Conservation (phyloP, 2,113 vertebrate genomes). For the Varanus komodoensis region DNA sequence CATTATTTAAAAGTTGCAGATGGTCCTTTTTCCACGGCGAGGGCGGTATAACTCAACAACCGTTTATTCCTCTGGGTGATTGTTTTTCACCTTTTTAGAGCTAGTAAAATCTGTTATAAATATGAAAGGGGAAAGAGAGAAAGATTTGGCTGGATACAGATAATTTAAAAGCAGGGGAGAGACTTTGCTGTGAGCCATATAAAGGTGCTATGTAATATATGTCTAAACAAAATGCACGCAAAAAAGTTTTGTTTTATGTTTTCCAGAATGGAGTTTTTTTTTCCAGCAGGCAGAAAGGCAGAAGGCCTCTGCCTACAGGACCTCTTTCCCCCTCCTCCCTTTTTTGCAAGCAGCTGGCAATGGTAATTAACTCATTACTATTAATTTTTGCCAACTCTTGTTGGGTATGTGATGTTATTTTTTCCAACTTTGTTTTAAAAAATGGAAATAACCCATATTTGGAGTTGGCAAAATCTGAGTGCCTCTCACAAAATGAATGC, state of each 20-base stretch:
- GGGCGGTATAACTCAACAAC: conserved; percentile 62
- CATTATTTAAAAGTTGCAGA: conserved; percentile 59
- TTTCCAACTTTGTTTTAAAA: conserved; percentile 49
- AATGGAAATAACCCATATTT: conserved; percentile 51
- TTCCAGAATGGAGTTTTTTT: conserved; percentile 57
- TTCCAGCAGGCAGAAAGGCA: conserved; percentile 67
- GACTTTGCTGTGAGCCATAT: conserved; percentile 61
- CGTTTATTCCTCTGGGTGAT: conserved; percentile 49
- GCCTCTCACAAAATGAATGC: conserved; percentile 53
- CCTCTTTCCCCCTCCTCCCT: conserved; percentile 28
- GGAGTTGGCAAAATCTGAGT: conserved; percentile 62
- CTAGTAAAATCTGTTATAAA: conserved; percentile 73
- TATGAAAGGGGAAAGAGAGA: background rate
- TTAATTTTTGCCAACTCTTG: conserved; percentile 74
- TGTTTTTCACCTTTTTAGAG: conserved; percentile 52
- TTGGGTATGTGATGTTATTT: conserved; percentile 70
- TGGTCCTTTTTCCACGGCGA: conserved; percentile 24
- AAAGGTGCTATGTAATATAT: conserved; percentile 65
- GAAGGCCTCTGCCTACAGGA: conserved; percentile 73
- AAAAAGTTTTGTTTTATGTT: conserved; percentile 66
- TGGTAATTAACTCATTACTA: conserved; percentile 77
- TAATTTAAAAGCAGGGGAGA: conserved; percentile 61
- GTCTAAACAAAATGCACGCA: conserved; percentile 49
- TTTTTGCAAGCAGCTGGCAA: conserved; percentile 74
- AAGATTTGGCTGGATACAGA: conserved; percentile 60